phyloP scores from a whole-genome alignment of 2,888 invertebrate species.

The Odontomyia ornata region DNA sequence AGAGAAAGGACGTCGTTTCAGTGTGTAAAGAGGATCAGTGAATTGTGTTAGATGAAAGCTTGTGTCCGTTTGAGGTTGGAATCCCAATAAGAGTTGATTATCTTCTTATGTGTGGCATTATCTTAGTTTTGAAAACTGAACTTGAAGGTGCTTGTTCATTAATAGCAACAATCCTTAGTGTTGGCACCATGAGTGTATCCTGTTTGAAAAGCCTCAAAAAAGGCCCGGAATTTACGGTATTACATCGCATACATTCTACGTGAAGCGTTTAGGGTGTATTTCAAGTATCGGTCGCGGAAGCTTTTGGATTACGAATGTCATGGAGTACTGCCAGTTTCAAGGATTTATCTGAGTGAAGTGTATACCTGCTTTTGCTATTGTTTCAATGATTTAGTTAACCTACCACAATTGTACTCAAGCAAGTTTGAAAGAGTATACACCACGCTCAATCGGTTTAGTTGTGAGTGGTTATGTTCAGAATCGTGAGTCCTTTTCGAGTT shows the following conservation, averaged over 20 bases:
- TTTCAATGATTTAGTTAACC: neutral
- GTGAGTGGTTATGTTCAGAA: too few species aligned
- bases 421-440: too few species aligned
- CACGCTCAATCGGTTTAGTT: too few species aligned
- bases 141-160: neutral
- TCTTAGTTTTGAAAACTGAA: neutral
- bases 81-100: too few species aligned
- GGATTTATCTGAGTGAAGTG: constrained; percentile 3
- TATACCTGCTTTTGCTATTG: neutral
- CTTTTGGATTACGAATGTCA: constrained; percentile 2
- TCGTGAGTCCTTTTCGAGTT: neutral
- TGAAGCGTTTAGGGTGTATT: neutral
- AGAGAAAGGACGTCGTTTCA: too few species aligned
- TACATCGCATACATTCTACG: neutral
- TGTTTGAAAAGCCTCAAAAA: neutral
- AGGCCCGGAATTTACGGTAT: neutral
- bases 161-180: neutral
- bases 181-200: neutral
- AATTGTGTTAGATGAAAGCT: too few species aligned
- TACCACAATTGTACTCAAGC: neutral
- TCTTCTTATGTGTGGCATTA: neutral
- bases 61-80: too few species aligned
- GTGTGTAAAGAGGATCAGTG: too few species aligned
- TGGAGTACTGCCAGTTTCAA: constrained; percentile 3
- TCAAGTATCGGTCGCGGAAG: neutral